Evolutionary conservation across 2,113 vertebrate species (phyloP), one percentile per base, ranked within the genome.

Genomic region (Rattus rattus): DNA sequence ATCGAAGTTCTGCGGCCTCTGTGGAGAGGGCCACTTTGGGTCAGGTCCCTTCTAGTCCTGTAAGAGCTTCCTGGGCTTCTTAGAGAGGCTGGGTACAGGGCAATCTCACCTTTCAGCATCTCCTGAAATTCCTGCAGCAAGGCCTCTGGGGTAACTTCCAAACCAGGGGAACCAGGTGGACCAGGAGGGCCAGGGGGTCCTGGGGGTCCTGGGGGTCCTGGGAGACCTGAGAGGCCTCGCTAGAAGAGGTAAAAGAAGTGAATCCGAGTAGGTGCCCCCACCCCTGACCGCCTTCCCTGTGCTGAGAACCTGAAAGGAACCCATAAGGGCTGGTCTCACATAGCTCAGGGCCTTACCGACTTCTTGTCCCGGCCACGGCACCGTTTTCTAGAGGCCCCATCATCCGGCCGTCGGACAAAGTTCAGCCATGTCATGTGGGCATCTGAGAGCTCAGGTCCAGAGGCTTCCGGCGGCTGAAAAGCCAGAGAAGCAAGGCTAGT

Each of bases 361-460:
- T 99, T 99, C 98, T 99, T 99, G 97, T 99, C 98, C 88, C 98
- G 99, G 61, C 99, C 98, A 96, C 99, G 98, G 97, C 99, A 99
- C 87, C 95, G 99, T 96, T 99, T 99, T 98, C 98, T 99, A 39
- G 98, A 98, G 76, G 96, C 98, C 0, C 98, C 96, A 1, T 99
- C 99, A 2, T 99, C 99, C 0, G 99, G 99, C 95, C 99, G 98
- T 94, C 99, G 99, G 63, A 99, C 99, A 95, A 99, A 99, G 98
- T 99, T 99, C 98, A 99, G 99, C 99, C 99, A 99, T 30, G 99
- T 99, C 59, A 97, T 98, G 54, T 99, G 98, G 0, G 99, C 99
- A 70, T 99, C 99, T 10, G 99, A 98, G 97, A 99, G 95, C 90
- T 99, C 99, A n/a, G 98, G 98, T 36, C 98, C 98, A 0, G 95